phyloP scores from a whole-genome alignment of 92 coral and sea anemone genomes.

The Paragorgia papillata region DNA sequence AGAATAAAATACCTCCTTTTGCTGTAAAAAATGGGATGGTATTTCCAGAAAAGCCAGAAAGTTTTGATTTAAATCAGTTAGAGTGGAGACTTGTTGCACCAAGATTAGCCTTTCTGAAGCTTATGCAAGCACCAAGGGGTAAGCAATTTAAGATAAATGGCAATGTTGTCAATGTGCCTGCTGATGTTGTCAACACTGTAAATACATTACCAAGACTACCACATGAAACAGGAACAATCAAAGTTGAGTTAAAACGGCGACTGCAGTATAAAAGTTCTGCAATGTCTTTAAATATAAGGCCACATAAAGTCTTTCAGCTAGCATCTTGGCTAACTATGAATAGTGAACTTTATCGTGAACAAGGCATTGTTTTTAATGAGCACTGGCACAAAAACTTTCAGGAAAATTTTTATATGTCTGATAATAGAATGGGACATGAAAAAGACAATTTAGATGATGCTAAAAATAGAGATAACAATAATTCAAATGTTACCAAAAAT shows the following conservation, averaged over 20 bases:
- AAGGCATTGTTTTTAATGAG: constrained; percentile 19
- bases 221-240: constrained; percentile 52
- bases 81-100: constrained; percentile 47
- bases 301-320: constrained; percentile 61
- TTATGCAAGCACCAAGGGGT: constrained; percentile 47
- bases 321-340: constrained; percentile 61
- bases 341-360: constrained; percentile 56
- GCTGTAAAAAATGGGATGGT: constrained; percentile 47
- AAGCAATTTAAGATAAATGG: constrained; percentile 18
- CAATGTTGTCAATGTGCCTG: no score
- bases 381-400: constrained; percentile 32
- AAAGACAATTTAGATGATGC: no score
- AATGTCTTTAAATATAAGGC: constrained; percentile 58
- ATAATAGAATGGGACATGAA: no score
- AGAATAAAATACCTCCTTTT: no score
- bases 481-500: no score
- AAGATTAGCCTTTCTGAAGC: constrained; percentile 43
- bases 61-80: constrained; percentile 31
- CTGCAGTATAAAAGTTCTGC: constrained; percentile 43
- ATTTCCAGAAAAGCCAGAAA: constrained; percentile 43
- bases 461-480: no score
- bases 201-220: constrained; percentile 49
- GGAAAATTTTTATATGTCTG: constrained; percentile 41
- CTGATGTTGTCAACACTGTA: constrained; percentile 32
- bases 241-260: constrained; percentile 56